phyloP scores from a whole-genome alignment of 1,140 invertebrate genomes.

The Ruditapes philippinarum region DNA sequence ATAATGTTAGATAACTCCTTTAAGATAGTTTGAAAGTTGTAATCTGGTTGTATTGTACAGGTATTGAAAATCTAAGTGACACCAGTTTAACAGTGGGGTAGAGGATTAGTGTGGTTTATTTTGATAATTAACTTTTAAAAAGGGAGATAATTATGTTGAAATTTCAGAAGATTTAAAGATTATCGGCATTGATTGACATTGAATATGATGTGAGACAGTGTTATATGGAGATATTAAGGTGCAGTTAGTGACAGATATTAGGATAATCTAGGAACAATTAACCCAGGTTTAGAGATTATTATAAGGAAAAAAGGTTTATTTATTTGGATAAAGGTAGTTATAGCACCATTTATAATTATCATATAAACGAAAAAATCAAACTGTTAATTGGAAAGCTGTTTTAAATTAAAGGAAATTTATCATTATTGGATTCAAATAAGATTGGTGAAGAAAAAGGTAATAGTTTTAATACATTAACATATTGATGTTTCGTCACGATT shows the following conservation, averaged over 20 bases:
- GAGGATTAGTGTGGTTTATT: not conserved
- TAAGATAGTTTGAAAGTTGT: constrained; percentile 17
- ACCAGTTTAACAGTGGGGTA: not conserved
- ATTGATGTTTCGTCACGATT: too few species aligned
- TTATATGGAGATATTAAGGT: not conserved
- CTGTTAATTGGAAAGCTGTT: too few species aligned
- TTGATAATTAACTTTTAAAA: not conserved
- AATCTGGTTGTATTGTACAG: constrained; percentile 8
- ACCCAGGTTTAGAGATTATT: not conserved
- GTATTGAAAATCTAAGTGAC: constrained; percentile 2
- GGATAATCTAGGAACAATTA: not conserved
- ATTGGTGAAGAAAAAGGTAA: too few species aligned
- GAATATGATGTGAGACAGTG: not conserved
- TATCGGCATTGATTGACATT: constrained; percentile 9
- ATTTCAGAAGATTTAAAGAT: not conserved
- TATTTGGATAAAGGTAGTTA: too few species aligned
- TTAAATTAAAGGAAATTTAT: too few species aligned
- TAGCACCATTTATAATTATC: too few species aligned
- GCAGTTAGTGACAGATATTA: not conserved
- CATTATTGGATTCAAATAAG: too few species aligned
- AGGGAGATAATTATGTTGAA: constrained; percentile 26
- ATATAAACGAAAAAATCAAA: too few species aligned
- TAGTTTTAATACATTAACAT: too few species aligned
- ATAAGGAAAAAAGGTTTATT: too few species aligned
- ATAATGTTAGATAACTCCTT: constrained; percentile 34